Base-by-base conservation (phyloP, 2,113 vertebrate species). In the Coracopsis vasa region DNA sequence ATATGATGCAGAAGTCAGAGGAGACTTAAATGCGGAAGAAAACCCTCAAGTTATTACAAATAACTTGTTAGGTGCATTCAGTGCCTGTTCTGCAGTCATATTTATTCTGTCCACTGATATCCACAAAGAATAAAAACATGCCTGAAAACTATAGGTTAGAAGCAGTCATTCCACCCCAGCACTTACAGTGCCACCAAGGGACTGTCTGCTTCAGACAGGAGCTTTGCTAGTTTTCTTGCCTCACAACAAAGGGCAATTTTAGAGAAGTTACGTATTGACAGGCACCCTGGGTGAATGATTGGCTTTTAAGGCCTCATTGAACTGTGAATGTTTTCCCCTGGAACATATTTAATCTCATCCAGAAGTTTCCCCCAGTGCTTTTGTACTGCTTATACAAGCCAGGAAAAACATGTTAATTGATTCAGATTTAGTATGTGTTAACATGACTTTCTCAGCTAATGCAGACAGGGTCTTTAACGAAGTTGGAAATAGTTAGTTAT, bases 291-390 rank as follows among this genome's bases (percentile, higher is more conserved):
- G 35, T 85, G 77, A 86, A 65, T 15, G 73, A 94, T 2, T 64
- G 48, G 35, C 37, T 86, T 84, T 80, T 65, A 84, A 86, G 80
- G 45, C 25, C 69, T 74, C 86, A 69, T 4, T 88, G 71, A 93
- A 24, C 37, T 75, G 64, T 21, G 47, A 84, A 60, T 51, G 44
- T 56, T 91, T 81, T 78, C 0, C 0, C 48, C 24, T 39, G 60
- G 35, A 93, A 96, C 0, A 0, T 24, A 70, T 12, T 90, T 92
- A 62, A 74, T 93, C 58, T 88, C 35, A 64, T 83, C 54, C 82
- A 93, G 71, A 92, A 90, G 54, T 86, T 80, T 47, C 89, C 58
- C 81, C 90, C 18, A 45, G n/a, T 77, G 90, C 75, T 80, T 90
- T 90, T 45, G 20, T 91, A 86, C 69, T 78, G 74, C 72, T 94